Evolutionary conservation across 1,140 invertebrate species (phyloP), one percentile per base, ranked within the genome.

Genomic region (Drosophila kanapiae): DNA sequence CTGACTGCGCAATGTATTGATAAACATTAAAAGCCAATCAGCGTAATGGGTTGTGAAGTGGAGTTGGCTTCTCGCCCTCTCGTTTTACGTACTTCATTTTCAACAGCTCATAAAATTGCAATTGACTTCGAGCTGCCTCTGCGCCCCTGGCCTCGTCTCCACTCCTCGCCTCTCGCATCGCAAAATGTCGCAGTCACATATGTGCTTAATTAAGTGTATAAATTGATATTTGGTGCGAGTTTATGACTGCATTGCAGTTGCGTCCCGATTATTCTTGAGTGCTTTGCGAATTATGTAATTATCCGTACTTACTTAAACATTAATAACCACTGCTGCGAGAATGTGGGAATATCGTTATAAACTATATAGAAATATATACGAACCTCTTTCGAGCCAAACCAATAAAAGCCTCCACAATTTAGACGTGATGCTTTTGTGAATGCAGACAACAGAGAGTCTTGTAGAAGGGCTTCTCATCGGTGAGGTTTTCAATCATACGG

Each of bases 1-100:
- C 57, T 48, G 80, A 77, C 68, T 83, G 68, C 69, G 77, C 78
- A 80, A 87, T 84, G 74, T 87, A 87, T 87, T 87, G 84, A 87
- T 88, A 90, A 88, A 88, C 84, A 88, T 87, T 87, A 88, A 87
- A 87, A 87, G 84, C 84, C 84, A 87, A 87, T 87, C 84, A 87
- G 81, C 81, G 84, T 87, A 87, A 87, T 88, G 84, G 85, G 49
- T 87, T 87, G 84, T 88, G 84, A 87, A 83, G 84, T 78, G 64
- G 74, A 77, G 72, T 67, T 61, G 60, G 40, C 29, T 29, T 43
- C 45, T 54, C 56, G 49, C 56, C 63, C 75, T 65, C 71, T 63
- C 63, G 31, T 35, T 60, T 43, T 10, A 62, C 67, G 68, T 82
- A 83, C 80, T 87, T 83, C 84, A 88, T 76, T 87, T 87, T 83